These are phyloP conservation scores for Oncorhynchus clarkii DNA, from an alignment of 2,113 vertebrate genomes.

Conservation along the genomic window DNA sequence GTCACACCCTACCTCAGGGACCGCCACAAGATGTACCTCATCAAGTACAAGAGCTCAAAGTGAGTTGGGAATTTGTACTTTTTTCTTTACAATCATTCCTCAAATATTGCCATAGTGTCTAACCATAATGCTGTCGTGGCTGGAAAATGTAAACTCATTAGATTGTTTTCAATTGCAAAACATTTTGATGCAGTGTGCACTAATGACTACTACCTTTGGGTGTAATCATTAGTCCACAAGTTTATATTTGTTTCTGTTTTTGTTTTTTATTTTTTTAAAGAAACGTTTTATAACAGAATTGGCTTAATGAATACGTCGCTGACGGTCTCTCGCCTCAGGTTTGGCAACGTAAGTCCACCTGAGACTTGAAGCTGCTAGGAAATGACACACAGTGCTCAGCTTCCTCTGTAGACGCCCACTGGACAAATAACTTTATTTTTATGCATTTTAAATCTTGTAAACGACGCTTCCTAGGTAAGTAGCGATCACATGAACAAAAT, in stretches of 20 bases:
- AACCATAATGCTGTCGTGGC: too few relatives aligned
- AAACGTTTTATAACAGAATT: too few relatives aligned
- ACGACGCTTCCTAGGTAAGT: constrained; percentile 2
- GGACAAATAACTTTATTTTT: neutral
- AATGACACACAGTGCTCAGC: constrained; percentile 35
- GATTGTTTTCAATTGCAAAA: too few relatives aligned
- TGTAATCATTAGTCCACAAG: too few relatives aligned
- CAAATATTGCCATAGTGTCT: too few relatives aligned
- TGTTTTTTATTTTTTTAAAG: too few relatives aligned
- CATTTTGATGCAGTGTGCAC: too few relatives aligned
- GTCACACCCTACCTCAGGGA: constrained; percentile 82
- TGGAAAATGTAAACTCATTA: too few relatives aligned
- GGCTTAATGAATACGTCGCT: too few relatives aligned
- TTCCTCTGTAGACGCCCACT: constrained; percentile 23
- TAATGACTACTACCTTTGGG: too few relatives aligned
- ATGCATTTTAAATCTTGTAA: constrained; percentile 5
- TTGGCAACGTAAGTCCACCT: constrained; percentile 53
- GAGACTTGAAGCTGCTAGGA: neutral
- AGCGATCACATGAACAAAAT: constrained; percentile 16
- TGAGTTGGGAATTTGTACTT: constrained; percentile 59
- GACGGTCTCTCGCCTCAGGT: constrained; percentile 43
- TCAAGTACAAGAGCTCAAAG: constrained; percentile 84
- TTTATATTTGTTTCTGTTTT: too few relatives aligned
- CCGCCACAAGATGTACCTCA: constrained; percentile 78
- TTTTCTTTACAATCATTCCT: too few relatives aligned